Percentiles rank a stretch among this genome's conserved stretches.
Conservation (phyloP, 2,113 vertebrate genomes). For the Cyprinodon brontotheroides region DNA sequence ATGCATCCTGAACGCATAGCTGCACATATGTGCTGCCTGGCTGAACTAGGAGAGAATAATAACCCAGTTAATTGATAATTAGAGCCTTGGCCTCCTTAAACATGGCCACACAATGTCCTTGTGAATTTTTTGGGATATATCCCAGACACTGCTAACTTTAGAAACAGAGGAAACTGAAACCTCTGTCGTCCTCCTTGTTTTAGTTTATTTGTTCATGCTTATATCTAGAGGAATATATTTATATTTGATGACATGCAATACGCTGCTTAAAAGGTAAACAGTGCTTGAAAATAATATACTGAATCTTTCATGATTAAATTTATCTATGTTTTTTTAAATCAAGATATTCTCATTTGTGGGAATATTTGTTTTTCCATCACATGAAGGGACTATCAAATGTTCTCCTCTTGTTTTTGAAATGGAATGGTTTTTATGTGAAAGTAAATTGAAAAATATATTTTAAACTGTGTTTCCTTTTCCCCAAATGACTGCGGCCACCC, state of each 20-base stretch:
- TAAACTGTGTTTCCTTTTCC: constrained; percentile 44
- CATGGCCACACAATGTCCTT: constrained; percentile 49
- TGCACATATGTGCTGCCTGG: constrained; percentile 56
- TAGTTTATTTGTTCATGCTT: constrained; percentile 57
- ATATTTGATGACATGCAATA: constrained; percentile 56
- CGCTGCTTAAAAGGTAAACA: constrained; percentile 28
- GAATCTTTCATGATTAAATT: constrained; percentile 46
- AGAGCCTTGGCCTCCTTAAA: constrained; percentile 51
- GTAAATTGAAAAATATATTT: constrained; percentile 53
- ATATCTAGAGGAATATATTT: constrained; percentile 46
- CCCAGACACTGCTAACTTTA: constrained; percentile 57
- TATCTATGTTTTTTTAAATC: constrained; percentile 40
- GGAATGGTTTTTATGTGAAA: constrained; percentile 50
- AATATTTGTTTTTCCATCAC: constrained; percentile 69
- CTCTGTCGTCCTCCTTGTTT: constrained; percentile 14
- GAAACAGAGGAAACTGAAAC: constrained; percentile 43
- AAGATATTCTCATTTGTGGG: constrained; percentile 56
- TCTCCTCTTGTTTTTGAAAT: constrained; percentile 46
- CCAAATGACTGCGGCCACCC: constrained; percentile 21
- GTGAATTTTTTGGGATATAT: constrained; percentile 54
- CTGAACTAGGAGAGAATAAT: constrained; percentile 51
- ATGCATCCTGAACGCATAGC: constrained; percentile 31
- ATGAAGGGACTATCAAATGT: constrained; percentile 44
- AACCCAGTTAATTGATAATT: constrained; percentile 66
- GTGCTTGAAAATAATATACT: constrained; percentile 47